These are phyloP conservation scores for Metopolophium dirhodum DNA, from an alignment of 1,140 invertebrate genomes.

Conservation along the genomic window DNA sequence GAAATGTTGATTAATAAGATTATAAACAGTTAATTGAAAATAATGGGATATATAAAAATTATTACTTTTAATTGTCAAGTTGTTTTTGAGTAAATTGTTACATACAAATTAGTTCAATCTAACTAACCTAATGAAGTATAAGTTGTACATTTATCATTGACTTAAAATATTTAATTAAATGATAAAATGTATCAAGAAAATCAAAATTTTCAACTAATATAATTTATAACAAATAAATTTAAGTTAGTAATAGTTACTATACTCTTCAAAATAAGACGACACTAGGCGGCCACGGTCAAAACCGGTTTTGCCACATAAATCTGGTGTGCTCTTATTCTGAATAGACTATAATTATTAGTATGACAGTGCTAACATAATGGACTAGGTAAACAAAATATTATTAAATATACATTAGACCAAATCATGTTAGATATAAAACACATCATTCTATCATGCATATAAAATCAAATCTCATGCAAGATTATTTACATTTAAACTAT, in stretches of 20 bases:
- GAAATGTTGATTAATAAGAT: neutral
- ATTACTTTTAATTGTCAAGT: neutral
- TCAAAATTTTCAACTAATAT: neutral
- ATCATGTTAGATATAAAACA: neutral
- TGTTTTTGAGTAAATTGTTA: neutral
- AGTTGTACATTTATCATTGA: neutral
- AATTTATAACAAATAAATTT: neutral
- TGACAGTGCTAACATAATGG: neutral
- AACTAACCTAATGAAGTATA: neutral
- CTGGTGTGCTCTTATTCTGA: too few relatives aligned
- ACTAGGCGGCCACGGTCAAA: too few relatives aligned
- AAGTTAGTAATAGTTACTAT: neutral
- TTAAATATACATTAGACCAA: neutral
- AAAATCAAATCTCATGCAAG: neutral
- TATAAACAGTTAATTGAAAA: neutral
- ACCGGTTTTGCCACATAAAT: too few relatives aligned
- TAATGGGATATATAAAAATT: neutral
- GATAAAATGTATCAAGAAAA: neutral
- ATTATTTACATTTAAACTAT: neutral
- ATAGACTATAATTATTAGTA: neutral
- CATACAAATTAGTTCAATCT: neutral
- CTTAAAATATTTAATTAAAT: neutral
- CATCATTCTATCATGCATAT: neutral
- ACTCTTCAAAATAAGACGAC: too few relatives aligned
- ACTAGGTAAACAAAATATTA: neutral